phyloP scores from a whole-genome alignment of 2,888 invertebrate genomes.

The Drosophila lutescens region DNA sequence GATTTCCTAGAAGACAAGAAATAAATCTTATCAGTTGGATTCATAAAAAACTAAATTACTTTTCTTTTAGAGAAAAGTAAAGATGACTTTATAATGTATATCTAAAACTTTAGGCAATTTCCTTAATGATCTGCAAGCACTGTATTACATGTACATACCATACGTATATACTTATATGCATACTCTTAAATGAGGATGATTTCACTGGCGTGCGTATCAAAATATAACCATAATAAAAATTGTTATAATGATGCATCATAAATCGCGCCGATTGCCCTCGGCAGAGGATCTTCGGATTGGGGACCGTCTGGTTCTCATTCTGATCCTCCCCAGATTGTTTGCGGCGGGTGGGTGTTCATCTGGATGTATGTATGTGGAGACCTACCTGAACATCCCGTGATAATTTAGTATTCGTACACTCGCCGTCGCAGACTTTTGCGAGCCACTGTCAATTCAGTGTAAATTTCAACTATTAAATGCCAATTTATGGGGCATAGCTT shows the following conservation, averaged over 20 bases:
- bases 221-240: slow-evolving; percentile 73
- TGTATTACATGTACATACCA: neutral
- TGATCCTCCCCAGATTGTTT: slow-evolving; percentile 6
- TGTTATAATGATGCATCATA: slow-evolving; percentile 75
- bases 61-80: no score
- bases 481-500: slow-evolving; percentile 79
- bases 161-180: neutral
- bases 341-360: slow-evolving; percentile 12
- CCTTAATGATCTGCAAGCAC: neutral
- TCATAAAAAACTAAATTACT: no score
- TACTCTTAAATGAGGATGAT: neutral
- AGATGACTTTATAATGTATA: no score
- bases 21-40: no score
- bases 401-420: slow-evolving; percentile 11
- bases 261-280: slow-evolving; percentile 64
- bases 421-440: slow-evolving; percentile 23
- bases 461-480: slow-evolving; percentile 80
- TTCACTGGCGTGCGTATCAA: slow-evolving; percentile 66
- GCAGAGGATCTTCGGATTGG: slow-evolving; percentile 34
- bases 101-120: no score
- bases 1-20: no score
- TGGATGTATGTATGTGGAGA: neutral
- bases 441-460: slow-evolving; percentile 74
- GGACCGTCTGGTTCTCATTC: slow-evolving; percentile 10
- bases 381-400: slow-evolving; percentile 15